Base-by-base conservation (phyloP, 2,797 vertebrate species). In the Oryzias dopingdopingensis region DNA sequence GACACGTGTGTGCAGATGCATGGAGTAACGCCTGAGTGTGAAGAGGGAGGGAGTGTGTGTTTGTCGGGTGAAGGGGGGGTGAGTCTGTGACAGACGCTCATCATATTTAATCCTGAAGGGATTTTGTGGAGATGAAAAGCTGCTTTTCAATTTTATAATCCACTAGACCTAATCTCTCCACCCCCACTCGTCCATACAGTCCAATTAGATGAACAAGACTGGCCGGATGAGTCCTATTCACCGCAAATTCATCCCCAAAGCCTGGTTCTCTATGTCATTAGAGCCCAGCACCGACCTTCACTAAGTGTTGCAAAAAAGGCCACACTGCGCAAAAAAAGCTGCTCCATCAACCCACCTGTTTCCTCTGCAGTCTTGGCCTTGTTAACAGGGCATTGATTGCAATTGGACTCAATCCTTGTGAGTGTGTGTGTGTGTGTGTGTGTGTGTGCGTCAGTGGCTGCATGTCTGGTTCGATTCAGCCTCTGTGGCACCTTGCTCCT, bases 71-170 rank as follows among this genome's bases (percentile, higher is more conserved):
- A 24, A 50, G 50, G 20, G 56, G 58, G 29, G 59, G 64, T 56
- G 79, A 76, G 73, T 62, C 68, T 55, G 53, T 85, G 86, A 89
- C 89, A 89, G 88, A 88, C 69, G 86, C 69, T 87, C 84, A 83
- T 88, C 86, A 86, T 87, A 81, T 86, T 88, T 89, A 90, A 89
- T 90, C 89, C 86, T 59, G 63, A 49, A 74, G 80, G 84, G 86
- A 90, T 89, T 90, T 87, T 43, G 64, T 70, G 72, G 73, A 88
- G 85, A 88, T 86, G 82, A 88, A 90, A 90, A 90, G 86, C 86
- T 83, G 88, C 86, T 90, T 90, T 89, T 88, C 79, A 89, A 83
- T 89, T 87, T 88, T 79, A 88, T 86, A 88, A 89, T 89, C 86
- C 86, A 70, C 82, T 77, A 76, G 77, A 71, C 85, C 80, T 87